A percentile compares a stretch with the other conserved stretches of the same genome.
Conservation (phyloP, 2,113 vertebrate genomes). For the Prunella fulvescens region DNA sequence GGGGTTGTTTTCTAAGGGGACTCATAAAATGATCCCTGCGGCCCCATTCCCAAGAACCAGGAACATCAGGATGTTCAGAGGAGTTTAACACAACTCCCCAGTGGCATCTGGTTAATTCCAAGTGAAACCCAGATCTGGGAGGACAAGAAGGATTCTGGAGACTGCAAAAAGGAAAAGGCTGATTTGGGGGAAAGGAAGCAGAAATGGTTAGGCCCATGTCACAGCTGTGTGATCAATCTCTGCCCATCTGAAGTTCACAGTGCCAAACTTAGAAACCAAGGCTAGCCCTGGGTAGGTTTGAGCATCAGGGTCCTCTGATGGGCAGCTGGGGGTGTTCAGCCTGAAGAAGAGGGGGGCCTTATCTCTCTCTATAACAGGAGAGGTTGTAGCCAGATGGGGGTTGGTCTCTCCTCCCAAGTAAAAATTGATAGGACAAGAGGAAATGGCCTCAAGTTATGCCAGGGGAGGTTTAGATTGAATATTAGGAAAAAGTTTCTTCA, state of each 20-base stretch:
- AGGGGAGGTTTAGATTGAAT: not conserved
- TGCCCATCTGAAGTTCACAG: not conserved
- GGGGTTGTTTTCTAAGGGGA: not conserved
- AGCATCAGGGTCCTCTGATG: not conserved
- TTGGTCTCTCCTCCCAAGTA: not conserved
- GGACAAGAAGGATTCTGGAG: not conserved
- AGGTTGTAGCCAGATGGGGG: not conserved
- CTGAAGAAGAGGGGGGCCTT: not conserved
- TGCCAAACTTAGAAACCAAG: not conserved
- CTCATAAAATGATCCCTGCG: not conserved
- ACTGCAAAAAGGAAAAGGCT: not conserved
- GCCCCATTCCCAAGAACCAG: not conserved
- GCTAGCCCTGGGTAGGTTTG: not conserved
- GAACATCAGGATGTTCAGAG: not conserved
- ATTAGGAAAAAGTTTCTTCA: not conserved
- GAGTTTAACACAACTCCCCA: not conserved
- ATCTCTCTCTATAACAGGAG: not conserved
- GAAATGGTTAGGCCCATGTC: not conserved
- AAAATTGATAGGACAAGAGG: not conserved
- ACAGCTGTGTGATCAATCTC: not conserved
- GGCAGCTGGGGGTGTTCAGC: not conserved
- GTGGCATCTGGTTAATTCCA: not conserved
- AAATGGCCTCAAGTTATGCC: not conserved
- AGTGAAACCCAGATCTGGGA: not conserved
- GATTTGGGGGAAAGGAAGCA: not conserved